Evolutionary conservation across 1,140 invertebrate species (phyloP), one percentile per base, ranked within the genome.

Genomic region (Heliothis subflexa): DNA sequence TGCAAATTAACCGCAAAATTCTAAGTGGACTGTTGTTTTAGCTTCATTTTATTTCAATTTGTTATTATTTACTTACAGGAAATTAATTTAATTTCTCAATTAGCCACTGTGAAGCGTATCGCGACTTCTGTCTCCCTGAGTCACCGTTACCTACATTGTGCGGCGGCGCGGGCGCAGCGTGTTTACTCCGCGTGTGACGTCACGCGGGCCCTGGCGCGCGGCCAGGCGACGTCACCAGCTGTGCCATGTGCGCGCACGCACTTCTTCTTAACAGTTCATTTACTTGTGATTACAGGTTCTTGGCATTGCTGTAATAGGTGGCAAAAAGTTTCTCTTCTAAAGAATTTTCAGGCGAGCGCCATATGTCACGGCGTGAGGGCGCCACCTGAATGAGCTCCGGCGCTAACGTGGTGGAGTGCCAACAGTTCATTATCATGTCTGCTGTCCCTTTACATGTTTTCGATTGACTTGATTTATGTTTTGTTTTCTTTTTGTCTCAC

Each of bases 271-370:
- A 47, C 62, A 47, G 62, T 66, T 66, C 62, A 66, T 47, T 66
- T 47, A 47, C 11, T 66, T 66, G 40, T 47, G 62, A 47, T 66
- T 66, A 66, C 40, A 47, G 62, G 62, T 66, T 66, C 62, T 66
- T 66, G 62, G 62, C 62, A 66, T 47, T 66, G 62, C 47, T 47
- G 33, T 62, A 40, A 28, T n/a, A 28, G 11, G 33, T 40, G 13
- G 33, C 59, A 14, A n/a, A 16, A 47, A 66, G 14, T 33, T n/a
- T 45, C 10, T 66, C 33, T 47, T 18, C 4, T 11, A 18, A 47
- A 21, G 45, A 25, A 28, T 28, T 59, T 59, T 25, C 21, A 16
- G 21, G 21, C 55, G 25, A 25, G 21, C 25, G 21, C 25, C 21
- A 11, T 61, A 10, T 64, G 28, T 62, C 9, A 3, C 45, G 61